A percentile compares a stretch with the other conserved stretches of the same genome.
Conservation (phyloP, 2,888 invertebrate genomes). For the Abscondita cerata region DNA sequence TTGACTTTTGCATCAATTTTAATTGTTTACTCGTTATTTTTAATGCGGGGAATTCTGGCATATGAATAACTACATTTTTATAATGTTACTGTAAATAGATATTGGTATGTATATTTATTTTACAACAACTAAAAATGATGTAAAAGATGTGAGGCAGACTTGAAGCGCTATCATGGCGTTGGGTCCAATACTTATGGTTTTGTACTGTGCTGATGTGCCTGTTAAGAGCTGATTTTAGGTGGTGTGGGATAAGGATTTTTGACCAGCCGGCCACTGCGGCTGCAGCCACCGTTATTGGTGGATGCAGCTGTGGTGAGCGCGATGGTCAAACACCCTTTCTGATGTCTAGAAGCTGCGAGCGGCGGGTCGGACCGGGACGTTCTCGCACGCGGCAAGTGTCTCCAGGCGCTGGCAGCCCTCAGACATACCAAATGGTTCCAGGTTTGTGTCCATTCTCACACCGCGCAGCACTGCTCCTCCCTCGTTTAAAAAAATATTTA, state of each 20-base stretch:
- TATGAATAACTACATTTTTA: no score
- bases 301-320: constrained; percentile 54
- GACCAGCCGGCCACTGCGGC: constrained; percentile 63
- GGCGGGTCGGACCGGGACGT: constrained; percentile 85
- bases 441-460: constrained; percentile 73
- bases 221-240: constrained; percentile 59
- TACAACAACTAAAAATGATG: constrained; percentile 23
- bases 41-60: neutral
- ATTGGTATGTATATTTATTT: neutral
- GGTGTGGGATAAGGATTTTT: constrained; percentile 72
- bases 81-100: neutral
- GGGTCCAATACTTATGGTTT: constrained; percentile 56
- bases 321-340: constrained; percentile 80
- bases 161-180: constrained; percentile 25
- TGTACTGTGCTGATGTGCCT: constrained; percentile 56
- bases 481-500: constrained; percentile 32
- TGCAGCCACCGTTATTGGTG: constrained; percentile 40
- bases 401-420: constrained; percentile 99
- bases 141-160: constrained; percentile 19
- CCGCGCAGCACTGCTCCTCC: constrained; percentile 44
- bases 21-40: constrained; percentile 11
- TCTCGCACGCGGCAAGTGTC: constrained; percentile 98
- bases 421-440: constrained; percentile 99
- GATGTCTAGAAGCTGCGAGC: constrained; percentile 67
- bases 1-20: constrained; percentile 18